These are phyloP conservation scores for Cacatua alba DNA, from an alignment of 2,113 vertebrate genomes.

Conservation along the genomic window DNA sequence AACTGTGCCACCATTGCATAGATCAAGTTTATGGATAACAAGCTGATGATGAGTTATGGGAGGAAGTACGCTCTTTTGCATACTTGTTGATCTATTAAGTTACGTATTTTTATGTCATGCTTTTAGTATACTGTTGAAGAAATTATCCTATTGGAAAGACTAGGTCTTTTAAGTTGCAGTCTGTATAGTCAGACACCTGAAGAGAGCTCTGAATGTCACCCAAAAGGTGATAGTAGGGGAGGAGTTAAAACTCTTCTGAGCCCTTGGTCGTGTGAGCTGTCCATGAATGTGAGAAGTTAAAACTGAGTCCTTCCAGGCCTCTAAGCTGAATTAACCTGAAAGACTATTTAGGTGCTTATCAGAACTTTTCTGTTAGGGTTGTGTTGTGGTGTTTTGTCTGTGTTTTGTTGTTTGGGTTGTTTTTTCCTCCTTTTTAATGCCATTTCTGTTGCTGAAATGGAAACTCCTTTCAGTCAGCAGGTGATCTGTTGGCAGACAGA, in stretches of 20 bases:
- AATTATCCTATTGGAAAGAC: background rate
- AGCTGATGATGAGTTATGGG: background rate
- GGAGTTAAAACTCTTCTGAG: background rate
- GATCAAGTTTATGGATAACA: background rate
- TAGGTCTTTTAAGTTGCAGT: background rate
- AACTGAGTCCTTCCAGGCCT: background rate
- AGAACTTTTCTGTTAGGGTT: background rate
- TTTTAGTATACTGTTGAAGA: background rate
- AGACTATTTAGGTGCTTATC: background rate
- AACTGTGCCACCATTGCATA: background rate
- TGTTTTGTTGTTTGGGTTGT: background rate
- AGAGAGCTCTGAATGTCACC: background rate
- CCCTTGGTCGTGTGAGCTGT: background rate
- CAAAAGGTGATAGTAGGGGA: background rate
- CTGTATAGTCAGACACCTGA: background rate
- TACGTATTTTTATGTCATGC: background rate
- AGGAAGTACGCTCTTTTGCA: background rate
- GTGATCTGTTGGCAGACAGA: background rate
- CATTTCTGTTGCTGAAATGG: background rate
- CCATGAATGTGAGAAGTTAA: background rate
- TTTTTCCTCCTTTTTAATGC: background rate
- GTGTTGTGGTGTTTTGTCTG: background rate
- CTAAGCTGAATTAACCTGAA: conserved; percentile 4
- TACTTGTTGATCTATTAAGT: background rate
- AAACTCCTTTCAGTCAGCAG: background rate